Base-by-base conservation (phyloP, 2,113 vertebrate genomes). In the Eubucco bourcierii region DNA sequence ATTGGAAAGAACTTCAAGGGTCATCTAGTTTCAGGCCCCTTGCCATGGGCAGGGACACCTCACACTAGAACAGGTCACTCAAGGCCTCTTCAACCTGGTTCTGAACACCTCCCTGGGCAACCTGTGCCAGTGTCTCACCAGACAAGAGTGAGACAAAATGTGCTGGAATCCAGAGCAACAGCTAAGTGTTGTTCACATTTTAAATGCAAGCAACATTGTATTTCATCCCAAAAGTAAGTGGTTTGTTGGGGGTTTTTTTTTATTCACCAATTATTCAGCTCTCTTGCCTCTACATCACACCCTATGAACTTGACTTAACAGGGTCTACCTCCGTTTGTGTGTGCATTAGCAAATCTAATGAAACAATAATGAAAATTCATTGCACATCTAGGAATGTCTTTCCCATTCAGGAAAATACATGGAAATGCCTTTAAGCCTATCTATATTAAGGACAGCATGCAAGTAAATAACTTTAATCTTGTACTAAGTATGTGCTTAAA, bases 391-490 rank as follows among this genome's bases (percentile, higher is more conserved):
- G 46, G 61, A 80, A 80, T 61, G 17, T 67, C 29, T 67, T 93
- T 68, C 41, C 75, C 72, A 77, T 94, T 91, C 75, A 94, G 81
- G 72, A 89, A 96, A 92, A 95, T 83, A 47, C 61, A 85, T 89
- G 84, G 91, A 80, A 96, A 96, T 94, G 80, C 84, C 82, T 92
- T 78, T 94, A 95, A 96, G 87, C 80, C 53, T 68, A 94, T 92
- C 82, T 91, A 80, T 94, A 92, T 83, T 94, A 87, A 91, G 89
- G 93, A 74, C 68, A 85, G 84, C 61, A 87, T 91, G 80, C 92
- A 96, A 96, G 91, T 79, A 95, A 94, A 93, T 96, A 96, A 90
- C 92, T 96, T 89, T 85, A 96, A 95, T 94, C 96, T 94, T 83
- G 68, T 91, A 85, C 65, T 94, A 94, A 95, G 87, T 34, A 96